Conservation (phyloP, 2,113 vertebrate species). For the Ciconia maguari region DNA sequence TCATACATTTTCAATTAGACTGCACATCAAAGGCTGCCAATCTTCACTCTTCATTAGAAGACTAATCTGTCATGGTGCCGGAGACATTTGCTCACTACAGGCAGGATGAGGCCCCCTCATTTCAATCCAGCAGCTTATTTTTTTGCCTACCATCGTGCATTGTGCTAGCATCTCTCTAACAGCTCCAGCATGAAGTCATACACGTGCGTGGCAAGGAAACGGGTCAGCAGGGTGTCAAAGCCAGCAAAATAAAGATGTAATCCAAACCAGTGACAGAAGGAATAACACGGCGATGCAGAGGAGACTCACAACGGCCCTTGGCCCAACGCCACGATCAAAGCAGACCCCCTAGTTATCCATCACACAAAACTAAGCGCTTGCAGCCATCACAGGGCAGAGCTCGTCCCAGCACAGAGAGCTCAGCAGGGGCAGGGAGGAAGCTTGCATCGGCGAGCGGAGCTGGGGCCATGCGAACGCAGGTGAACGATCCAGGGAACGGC, state of each 20-base stretch:
- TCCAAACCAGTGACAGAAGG: neutral
- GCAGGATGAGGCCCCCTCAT: neutral
- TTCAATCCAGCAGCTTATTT: neutral
- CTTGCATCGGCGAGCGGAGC: rapidly evolving
- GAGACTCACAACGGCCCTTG: neutral
- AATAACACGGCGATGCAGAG: neutral
- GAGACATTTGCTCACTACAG: neutral
- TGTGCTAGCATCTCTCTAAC: neutral
- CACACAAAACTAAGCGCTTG: neutral
- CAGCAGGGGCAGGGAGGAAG: neutral
- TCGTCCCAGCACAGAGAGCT: neutral
- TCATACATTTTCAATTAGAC: neutral
- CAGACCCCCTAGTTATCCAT: rapidly evolving
- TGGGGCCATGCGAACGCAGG: neutral
- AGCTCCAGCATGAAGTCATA: neutral
- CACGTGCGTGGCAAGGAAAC: neutral
- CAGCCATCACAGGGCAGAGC: neutral
- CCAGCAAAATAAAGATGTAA: neutral
- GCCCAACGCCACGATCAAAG: rapidly evolving
- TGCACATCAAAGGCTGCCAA: neutral
- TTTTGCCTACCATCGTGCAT: neutral
- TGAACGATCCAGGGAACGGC: rapidly evolving
- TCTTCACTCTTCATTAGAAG: neutral
- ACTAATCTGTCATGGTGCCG: neutral
- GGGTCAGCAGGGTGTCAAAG: neutral